Conservation (phyloP, 1,140 invertebrate species). For the Neuroterus valhalla region DNA sequence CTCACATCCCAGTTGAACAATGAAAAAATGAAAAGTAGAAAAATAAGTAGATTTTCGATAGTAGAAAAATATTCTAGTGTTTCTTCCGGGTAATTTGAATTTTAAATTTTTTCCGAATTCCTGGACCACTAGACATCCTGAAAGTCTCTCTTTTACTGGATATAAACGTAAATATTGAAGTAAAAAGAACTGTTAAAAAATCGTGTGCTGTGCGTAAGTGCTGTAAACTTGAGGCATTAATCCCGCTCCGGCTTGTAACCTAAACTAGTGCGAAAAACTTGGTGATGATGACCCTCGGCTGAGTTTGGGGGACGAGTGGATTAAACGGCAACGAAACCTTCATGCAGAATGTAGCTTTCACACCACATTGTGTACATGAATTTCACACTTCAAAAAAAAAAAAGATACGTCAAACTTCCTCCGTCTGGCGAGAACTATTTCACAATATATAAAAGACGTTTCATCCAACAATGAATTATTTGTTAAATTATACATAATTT, state of each 20-base stretch:
- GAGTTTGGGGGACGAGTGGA: constrained; percentile 5
- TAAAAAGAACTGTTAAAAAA: neutral
- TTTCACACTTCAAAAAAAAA: neutral
- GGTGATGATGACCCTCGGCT: constrained; percentile 18
- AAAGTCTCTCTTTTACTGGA: constrained; percentile 3
- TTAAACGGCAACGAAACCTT: constrained; percentile 24
- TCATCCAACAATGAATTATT: neutral
- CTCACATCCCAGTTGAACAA: too few relatives aligned
- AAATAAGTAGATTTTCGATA: neutral
- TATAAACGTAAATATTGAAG: neutral
- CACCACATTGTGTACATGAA: constrained; percentile 25
- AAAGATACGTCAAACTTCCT: neutral
- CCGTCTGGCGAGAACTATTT: neutral
- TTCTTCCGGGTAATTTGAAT: too few relatives aligned
- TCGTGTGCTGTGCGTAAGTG: constrained; percentile 9
- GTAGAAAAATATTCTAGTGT: too few relatives aligned
- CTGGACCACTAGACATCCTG: too few relatives aligned
- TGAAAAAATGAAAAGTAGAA: too few relatives aligned
- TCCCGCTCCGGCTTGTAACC: neutral
- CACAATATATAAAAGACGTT: neutral
- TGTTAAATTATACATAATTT: neutral
- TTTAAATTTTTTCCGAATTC: too few relatives aligned
- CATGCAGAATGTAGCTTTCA: constrained; percentile 19
- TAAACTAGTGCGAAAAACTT: constrained; percentile 26
- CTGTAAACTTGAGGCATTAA: constrained; percentile 14